These are phyloP conservation scores for Rhopilema esculentum DNA, from an alignment of 30 jellyfish, hydroid and myxozoan genomes.

Conservation along the genomic window DNA sequence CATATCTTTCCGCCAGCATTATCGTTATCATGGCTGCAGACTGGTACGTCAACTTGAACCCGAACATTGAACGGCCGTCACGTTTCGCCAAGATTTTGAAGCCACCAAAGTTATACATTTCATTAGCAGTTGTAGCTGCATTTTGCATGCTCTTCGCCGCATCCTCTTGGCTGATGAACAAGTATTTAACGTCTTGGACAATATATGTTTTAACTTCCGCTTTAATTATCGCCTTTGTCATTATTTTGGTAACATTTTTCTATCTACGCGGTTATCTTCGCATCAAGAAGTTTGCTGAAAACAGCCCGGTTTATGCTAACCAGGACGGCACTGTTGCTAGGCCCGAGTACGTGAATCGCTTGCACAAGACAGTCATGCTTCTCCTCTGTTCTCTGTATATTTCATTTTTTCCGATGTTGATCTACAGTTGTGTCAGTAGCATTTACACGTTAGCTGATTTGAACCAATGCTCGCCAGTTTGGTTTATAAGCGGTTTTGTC, in stretches of 20 bases:
- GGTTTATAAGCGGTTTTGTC: too few species aligned
- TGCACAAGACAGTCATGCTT: background rate
- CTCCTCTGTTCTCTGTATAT: background rate
- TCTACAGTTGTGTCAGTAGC: background rate
- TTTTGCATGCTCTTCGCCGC: background rate
- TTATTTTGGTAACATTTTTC: background rate
- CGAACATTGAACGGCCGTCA: background rate
- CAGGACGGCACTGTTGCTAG: background rate
- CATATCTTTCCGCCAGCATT: background rate
- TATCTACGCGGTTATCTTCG: background rate
- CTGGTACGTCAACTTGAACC: background rate
- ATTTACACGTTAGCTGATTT: background rate
- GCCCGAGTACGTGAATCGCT: background rate
- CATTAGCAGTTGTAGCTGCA: background rate
- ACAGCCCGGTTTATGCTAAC: background rate
- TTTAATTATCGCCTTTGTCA: background rate
- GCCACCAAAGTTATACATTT: background rate
- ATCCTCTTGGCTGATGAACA: background rate
- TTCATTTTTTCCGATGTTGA: background rate
- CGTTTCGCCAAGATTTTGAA: background rate
- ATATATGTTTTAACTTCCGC: background rate
- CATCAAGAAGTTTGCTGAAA: background rate
- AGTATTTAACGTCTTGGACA: background rate
- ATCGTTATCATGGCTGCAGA: background rate
- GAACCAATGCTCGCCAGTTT: too few species aligned